Evolutionary conservation across 1,140 invertebrate genomes (phyloP).

Genomic region (Ceratina australensis): DNA sequence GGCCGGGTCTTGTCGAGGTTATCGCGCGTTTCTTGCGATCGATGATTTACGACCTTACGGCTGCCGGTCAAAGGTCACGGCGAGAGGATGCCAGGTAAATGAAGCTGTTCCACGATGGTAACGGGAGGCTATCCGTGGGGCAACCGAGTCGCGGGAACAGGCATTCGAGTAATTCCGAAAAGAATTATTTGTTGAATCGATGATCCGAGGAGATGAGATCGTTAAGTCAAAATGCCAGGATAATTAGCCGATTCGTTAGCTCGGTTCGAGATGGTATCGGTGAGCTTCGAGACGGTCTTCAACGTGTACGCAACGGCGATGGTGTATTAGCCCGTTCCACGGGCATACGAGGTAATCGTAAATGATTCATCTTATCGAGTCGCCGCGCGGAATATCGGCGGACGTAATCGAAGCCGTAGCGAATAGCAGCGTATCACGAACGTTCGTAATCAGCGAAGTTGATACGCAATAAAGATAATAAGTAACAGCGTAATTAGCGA

Average conservation of each 20-base stretch:
- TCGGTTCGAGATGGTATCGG: not conserved
- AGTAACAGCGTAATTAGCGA: slow-evolving; percentile 41
- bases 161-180: not conserved
- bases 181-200: no score
- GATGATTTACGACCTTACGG: slow-evolving; percentile 7
- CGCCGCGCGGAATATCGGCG: not conserved
- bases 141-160: not conserved
- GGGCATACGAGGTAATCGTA: slow-evolving; percentile 1
- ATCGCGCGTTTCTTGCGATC: slow-evolving; percentile 3
- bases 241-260: slow-evolving; percentile 13
- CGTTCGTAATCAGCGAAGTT: slow-evolving; percentile 12
- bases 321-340: not conserved
- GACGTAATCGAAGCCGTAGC: slow-evolving; percentile 11
- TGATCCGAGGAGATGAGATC: not conserved
- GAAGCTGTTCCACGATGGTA: no score
- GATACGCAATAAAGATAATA: slow-evolving; percentile 44
- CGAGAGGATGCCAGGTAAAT: not conserved
- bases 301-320: no score
- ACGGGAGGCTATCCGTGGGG: no score
- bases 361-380: slow-evolving; percentile 34
- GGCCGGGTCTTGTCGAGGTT: not conserved
- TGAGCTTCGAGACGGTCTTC: not conserved
- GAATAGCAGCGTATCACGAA: slow-evolving; percentile 11
- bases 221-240: not conserved
- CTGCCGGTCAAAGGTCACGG: not conserved